These are phyloP conservation scores for Chiloscyllium plagiosum DNA, from an alignment of 2,113 vertebrate species.

Conservation along the genomic window DNA sequence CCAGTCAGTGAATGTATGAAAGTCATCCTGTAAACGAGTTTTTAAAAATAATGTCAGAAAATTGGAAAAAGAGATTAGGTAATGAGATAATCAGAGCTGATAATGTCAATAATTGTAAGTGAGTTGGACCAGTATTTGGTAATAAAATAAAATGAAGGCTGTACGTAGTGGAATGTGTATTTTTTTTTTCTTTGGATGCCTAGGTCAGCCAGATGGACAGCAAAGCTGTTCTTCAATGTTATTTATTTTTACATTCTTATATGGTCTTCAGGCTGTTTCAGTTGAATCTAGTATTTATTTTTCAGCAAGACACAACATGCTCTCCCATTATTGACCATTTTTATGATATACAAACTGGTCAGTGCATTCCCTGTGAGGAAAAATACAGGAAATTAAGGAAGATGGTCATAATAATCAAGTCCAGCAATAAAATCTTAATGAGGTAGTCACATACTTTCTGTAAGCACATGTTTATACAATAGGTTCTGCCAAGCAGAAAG, in stretches of 20 bases:
- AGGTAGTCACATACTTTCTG: not conserved
- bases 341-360: not conserved
- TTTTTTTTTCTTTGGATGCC: not conserved
- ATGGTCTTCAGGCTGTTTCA: not conserved
- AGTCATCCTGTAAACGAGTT: too few species aligned
- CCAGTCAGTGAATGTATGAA: not conserved
- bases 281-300: not conserved
- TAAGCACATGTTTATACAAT: not conserved
- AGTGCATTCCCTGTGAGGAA: not conserved
- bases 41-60: not conserved
- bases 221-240: not conserved
- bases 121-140: not conserved
- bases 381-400: not conserved
- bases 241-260: not conserved
- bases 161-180: not conserved
- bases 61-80: not conserved
- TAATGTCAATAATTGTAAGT: not conserved
- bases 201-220: not conserved
- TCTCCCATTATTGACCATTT: not conserved
- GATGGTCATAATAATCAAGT: not conserved
- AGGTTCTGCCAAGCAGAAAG: not conserved
- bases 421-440: not conserved
- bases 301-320: not conserved
- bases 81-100: not conserved
- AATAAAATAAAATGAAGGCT: not conserved